Evolutionary conservation across 2,113 vertebrate species (phyloP).

Genomic region (Xiphophorus hellerii): DNA sequence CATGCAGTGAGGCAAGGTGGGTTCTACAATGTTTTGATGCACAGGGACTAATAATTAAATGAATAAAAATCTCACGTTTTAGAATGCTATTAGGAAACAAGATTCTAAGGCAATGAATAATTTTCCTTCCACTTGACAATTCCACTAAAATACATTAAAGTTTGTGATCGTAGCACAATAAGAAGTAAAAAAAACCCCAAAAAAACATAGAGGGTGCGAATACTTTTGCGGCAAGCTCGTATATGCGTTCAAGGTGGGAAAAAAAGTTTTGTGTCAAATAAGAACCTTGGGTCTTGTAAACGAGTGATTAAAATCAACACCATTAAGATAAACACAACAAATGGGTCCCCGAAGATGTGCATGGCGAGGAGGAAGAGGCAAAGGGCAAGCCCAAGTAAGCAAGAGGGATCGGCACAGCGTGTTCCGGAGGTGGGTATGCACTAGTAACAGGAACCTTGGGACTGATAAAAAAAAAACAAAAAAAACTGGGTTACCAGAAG

Average conservation of each 20-base stretch:
- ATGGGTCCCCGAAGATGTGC: conserved; percentile 60
- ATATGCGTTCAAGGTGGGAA: conserved; percentile 11
- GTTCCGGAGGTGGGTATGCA: conserved; percentile 54
- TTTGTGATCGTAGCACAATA: background rate
- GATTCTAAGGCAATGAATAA: background rate
- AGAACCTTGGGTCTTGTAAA: conserved; percentile 69
- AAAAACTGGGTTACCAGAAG: conserved; percentile 55
- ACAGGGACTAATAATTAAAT: background rate
- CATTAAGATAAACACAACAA: conserved; percentile 71
- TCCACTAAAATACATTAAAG: background rate
- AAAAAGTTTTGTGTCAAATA: conserved; percentile 44
- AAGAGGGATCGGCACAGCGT: conserved; percentile 33
- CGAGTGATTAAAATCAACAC: conserved; percentile 64
- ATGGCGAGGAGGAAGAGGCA: conserved; percentile 34
- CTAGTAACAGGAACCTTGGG: conserved; percentile 65
- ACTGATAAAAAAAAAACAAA: conserved; percentile 43
- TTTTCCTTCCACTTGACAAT: background rate
- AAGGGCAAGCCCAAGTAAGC: conserved; percentile 34
- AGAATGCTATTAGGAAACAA: background rate
- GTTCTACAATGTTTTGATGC: background rate
- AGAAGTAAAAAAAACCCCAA: background rate
- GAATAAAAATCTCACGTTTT: background rate
- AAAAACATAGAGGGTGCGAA: background rate
- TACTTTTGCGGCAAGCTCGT: background rate
- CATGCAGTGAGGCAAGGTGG: background rate